Base-by-base conservation (phyloP, 2,113 vertebrate species). In the Plecotus auritus region DNA sequence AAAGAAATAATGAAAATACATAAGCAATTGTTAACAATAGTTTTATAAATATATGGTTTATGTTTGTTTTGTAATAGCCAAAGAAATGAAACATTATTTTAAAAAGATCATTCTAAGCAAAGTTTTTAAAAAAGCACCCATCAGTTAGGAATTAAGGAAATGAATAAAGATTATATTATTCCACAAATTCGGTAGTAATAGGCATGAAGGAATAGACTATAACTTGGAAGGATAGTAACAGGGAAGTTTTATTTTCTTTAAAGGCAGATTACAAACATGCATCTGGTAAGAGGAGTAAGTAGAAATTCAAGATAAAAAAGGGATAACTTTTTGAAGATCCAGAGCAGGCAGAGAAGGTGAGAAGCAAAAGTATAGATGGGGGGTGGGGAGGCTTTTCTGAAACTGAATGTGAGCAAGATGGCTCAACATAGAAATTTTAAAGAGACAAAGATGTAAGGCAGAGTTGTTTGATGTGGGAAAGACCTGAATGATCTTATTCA, bases 31-130 rank as follows among this genome's bases (percentile, higher is more conserved):
- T 85, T 80, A 81, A 49, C 35, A 72, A 82, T 14, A 85, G 26
- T 90, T 12, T 70, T 78, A 73, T 16, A 85, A 90, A 84, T 78
- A 72, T 3, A 59, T 84, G 72, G 28, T 35, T 93, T 73, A 87
- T 74, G 91, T 59, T 42, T 93, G 26, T 74, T 85, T 85, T 92
- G 47, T 54, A 85, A 74, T 66, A 85, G 40, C 4, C 51, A 73
- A 91, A 59, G 51, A 80, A 74, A 96, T 64, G 17, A 56, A 82
- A 89, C 42, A 95, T 86, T 54, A 90, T 72, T 91, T 85, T 84
- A 5, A 87, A 92, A 87, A 80, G 51, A n/a, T n/a, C 9, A 69
- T 78, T 93, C 28, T 78, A 35, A 89, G 17, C 56, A 59, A 93
- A 86, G 23, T 35, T 77, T 83, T 69, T 73, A 72, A 26, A 3